These are phyloP conservation scores for Microctenopoma steveboyesi DNA, from an alignment of 2,797 vertebrate species.

Conservation along the genomic window DNA sequence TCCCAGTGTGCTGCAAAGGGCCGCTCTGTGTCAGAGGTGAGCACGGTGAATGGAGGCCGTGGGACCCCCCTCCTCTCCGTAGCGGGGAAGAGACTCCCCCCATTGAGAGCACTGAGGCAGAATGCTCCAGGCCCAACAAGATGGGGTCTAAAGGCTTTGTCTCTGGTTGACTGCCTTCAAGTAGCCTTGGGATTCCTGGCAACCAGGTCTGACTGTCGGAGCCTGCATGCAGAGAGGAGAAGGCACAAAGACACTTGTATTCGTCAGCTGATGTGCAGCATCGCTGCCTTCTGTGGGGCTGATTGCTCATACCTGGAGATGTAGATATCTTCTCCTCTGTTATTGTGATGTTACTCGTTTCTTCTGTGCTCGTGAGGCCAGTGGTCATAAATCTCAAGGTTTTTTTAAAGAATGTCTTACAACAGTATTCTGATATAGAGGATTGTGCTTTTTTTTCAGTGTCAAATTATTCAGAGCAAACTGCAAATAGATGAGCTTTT, in stretches of 20 bases:
- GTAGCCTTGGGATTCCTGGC: conserved; percentile 73
- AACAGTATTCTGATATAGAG: conserved; percentile 29
- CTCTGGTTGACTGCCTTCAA: conserved; percentile 73
- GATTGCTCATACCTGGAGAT: not conserved
- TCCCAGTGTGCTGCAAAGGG: conserved; percentile 67
- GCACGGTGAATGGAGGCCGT: conserved; percentile 67
- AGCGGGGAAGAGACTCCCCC: conserved; percentile 57
- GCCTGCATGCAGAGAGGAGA: conserved; percentile 46
- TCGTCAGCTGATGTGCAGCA: conserved; percentile 71
- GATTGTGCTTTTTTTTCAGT: conserved; percentile 1
- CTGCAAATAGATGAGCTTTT: conserved; percentile 47
- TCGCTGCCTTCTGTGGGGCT: conserved; percentile 34
- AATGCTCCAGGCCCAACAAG: conserved; percentile 64
- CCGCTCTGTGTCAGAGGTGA: conserved; percentile 79
- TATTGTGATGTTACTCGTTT: not conserved
- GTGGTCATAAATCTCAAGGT: conserved; percentile 9
- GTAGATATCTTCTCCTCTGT: not conserved
- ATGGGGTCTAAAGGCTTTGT: conserved; percentile 75
- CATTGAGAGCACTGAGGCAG: conserved; percentile 67
- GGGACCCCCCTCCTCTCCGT: conserved; percentile 54
- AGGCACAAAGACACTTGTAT: conserved; percentile 68
- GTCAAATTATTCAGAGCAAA: conserved; percentile 46
- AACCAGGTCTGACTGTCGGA: conserved; percentile 67
- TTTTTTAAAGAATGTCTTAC: conserved; percentile 5
- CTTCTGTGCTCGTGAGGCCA: not conserved